A percentile compares a stretch with the other conserved stretches of the same genome.
These are phyloP conservation scores for Drosophila equinoxialis DNA, from an alignment of 1,140 invertebrate species.

Conservation along the genomic window DNA sequence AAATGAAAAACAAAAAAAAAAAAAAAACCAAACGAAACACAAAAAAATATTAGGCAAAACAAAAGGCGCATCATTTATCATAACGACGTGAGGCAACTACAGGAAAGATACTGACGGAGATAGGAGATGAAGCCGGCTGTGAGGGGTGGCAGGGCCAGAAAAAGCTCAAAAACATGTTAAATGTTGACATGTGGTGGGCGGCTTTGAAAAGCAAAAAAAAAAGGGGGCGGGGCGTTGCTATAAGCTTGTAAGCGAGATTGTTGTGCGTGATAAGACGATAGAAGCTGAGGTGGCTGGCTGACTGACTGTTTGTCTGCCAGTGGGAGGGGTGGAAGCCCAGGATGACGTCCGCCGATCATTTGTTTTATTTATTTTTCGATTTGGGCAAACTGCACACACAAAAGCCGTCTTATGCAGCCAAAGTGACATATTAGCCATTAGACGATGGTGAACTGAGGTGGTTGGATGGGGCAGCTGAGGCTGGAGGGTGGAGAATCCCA, in stretches of 20 bases:
- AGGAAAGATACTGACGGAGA: conserved; percentile 40
- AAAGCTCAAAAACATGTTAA: conserved; percentile 72
- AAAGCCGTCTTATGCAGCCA: conserved; percentile 50
- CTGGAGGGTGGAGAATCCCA: neutral
- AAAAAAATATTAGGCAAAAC: conserved; percentile 67
- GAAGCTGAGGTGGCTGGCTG: conserved; percentile 10
- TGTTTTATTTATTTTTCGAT: conserved; percentile 81
- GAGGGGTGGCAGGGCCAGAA: conserved; percentile 4
- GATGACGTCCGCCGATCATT: conserved; percentile 55
- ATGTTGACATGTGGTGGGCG: conserved; percentile 77
- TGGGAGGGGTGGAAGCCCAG: neutral
- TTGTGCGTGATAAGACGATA: conserved; percentile 64
- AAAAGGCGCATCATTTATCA: conserved; percentile 75
- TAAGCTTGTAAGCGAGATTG: conserved; percentile 63
- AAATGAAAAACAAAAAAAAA: conserved; percentile 15
- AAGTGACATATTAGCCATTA: conserved; percentile 74
- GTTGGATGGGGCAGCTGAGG: conserved; percentile 4
- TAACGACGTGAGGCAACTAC: conserved; percentile 72
- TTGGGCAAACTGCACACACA: conserved; percentile 58
- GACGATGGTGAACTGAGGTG: conserved; percentile 30
- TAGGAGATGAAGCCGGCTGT: conserved; percentile 20
- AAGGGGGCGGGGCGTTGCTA: conserved; percentile 29
- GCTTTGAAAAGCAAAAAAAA: neutral
- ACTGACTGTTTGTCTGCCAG: neutral
- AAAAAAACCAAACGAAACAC: conserved; percentile 30